phyloP scores from a whole-genome alignment of 2,113 vertebrate species.

The Clarias macrocephalus region DNA sequence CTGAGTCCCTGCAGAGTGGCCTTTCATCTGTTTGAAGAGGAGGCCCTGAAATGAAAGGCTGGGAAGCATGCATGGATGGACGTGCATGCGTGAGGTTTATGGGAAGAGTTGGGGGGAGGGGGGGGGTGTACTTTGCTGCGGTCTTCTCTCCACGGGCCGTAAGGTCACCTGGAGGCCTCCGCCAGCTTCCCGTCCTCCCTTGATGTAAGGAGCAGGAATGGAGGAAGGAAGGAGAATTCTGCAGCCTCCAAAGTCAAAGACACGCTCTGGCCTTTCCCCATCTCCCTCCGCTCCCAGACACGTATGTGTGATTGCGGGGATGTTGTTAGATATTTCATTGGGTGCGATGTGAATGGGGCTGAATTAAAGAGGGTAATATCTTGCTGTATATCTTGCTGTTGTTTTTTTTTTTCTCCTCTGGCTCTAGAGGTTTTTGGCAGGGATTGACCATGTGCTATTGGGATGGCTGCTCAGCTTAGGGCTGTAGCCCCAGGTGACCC shows the following conservation, averaged over 20 bases:
- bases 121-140: constrained; percentile 1
- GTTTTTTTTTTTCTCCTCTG: neutral
- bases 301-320: constrained; percentile 24
- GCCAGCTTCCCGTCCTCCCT: neutral
- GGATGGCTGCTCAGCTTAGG: constrained; percentile 42
- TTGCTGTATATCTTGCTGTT: neutral
- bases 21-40: constrained; percentile 82
- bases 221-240: constrained; percentile 14
- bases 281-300: constrained; percentile 15
- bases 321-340: constrained; percentile 27
- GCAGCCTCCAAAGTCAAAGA: constrained; percentile 33
- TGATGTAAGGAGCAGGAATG: constrained; percentile 33
- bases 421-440: constrained; percentile 30
- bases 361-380: constrained; percentile 32
- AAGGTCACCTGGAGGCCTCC: constrained; percentile 32
- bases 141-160: constrained; percentile 28
- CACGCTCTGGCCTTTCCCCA: neutral
- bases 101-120: neutral
- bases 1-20: constrained; percentile 74
- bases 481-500: constrained; percentile 44
- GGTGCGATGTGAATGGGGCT: neutral
- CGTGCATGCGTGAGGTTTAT: constrained; percentile 46
- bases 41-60: constrained; percentile 75
- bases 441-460: constrained; percentile 35
- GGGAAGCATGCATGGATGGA: constrained; percentile 59